Conservation (phyloP, 2,888 invertebrate species). For the Eueremaeus valkanovi region DNA sequence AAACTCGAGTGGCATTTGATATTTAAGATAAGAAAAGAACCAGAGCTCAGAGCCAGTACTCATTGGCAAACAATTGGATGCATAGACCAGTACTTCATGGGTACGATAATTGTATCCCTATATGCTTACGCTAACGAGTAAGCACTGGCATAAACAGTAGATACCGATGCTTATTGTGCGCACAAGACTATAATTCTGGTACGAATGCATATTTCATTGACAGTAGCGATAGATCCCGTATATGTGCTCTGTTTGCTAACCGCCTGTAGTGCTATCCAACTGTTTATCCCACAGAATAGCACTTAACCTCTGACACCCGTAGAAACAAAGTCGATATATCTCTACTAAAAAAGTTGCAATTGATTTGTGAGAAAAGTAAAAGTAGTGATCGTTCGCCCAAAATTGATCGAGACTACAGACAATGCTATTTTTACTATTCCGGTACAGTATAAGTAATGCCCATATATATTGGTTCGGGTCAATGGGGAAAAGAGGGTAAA, state of each 20-base stretch:
- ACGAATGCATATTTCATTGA: constrained; percentile 6
- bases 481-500: neutral
- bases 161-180: neutral
- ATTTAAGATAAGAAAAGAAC: neutral
- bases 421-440: neutral
- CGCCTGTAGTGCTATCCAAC: constrained; percentile 34
- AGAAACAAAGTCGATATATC: constrained; percentile 14
- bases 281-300: constrained; percentile 36
- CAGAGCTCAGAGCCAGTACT: neutral
- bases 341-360: constrained; percentile 30
- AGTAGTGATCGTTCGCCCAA: neutral
- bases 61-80: neutral
- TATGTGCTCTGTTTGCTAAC: constrained; percentile 8
- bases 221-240: constrained; percentile 14
- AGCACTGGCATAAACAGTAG: no score
- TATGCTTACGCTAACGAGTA: neutral
- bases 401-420: neutral
- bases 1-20: neutral
- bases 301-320: constrained; percentile 33
- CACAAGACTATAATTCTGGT: constrained; percentile 5
- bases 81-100: neutral
- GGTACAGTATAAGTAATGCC: neutral
- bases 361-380: constrained; percentile 34
- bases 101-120: no score
- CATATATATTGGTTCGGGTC: neutral